A percentile compares a stretch with the other conserved stretches of the same genome.
These are phyloP conservation scores for Uropetala carovei DNA, from an alignment of 2,888 invertebrate genomes.

Conservation along the genomic window DNA sequence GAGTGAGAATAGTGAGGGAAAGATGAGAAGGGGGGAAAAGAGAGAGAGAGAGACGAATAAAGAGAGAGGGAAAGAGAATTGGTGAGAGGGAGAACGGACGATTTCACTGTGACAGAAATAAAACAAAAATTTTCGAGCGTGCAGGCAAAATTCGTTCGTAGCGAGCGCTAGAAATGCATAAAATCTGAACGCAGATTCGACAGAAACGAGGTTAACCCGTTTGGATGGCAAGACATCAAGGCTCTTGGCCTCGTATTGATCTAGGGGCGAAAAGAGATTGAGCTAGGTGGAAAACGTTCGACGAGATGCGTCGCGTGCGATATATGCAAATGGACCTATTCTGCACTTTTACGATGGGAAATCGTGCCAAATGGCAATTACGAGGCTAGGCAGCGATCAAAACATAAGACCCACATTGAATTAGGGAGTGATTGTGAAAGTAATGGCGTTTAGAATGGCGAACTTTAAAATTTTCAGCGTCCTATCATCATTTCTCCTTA, in stretches of 20 bases:
- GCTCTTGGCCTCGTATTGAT: background rate
- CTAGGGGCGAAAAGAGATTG: background rate
- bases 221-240: background rate
- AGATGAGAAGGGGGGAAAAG: conserved; percentile 55
- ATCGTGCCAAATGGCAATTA: background rate
- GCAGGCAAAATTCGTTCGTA: background rate
- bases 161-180: too few relatives aligned
- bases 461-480: too few relatives aligned
- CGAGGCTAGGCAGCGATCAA: background rate
- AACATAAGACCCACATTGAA: too few relatives aligned
- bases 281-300: background rate
- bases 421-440: too few relatives aligned
- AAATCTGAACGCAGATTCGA: background rate
- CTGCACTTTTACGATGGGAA: background rate
- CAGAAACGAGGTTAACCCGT: background rate
- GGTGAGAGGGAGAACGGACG: background rate
- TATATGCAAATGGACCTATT: background rate
- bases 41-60: background rate
- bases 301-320: background rate
- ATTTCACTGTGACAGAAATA: background rate
- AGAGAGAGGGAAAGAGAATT: background rate
- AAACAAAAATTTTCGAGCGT: background rate
- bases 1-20: conserved; percentile 26
- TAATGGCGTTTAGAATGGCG: too few relatives aligned
- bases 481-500: too few relatives aligned